These are phyloP conservation scores for Palaemon carinicauda DNA, from an alignment of 1,140 invertebrate species.

Conservation along the genomic window DNA sequence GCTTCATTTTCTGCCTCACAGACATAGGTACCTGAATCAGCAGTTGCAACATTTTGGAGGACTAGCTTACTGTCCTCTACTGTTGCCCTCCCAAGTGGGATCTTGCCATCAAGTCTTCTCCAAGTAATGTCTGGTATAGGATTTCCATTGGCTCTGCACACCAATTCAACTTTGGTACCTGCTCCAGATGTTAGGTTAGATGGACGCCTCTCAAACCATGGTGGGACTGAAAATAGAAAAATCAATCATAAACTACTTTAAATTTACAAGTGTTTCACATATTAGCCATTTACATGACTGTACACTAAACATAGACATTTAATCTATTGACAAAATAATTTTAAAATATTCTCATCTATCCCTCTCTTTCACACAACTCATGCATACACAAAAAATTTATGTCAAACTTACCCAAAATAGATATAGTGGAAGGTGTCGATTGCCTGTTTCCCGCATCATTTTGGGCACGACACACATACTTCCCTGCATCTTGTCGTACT, in stretches of 20 bases:
- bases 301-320: too few species aligned
- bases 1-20: slow-evolving; percentile 40
- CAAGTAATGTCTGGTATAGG: slow-evolving; percentile 24
- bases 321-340: too few species aligned
- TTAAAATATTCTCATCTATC: too few species aligned
- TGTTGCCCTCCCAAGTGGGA: slow-evolving; percentile 5
- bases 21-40: slow-evolving; percentile 24
- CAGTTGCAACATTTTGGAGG: not conserved
- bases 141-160: not conserved
- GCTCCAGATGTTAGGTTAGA: slow-evolving; percentile 18
- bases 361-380: too few species aligned
- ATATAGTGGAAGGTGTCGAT: too few species aligned
- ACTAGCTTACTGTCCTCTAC: slow-evolving; percentile 4
- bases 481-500: not conserved
- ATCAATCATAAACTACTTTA: too few species aligned
- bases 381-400: too few species aligned
- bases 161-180: slow-evolving; percentile 10
- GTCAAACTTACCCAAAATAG: too few species aligned
- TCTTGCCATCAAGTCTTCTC: slow-evolving; percentile 24
- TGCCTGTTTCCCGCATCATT: slow-evolving; percentile 64
- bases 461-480: slow-evolving; percentile 65
- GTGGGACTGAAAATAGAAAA: slow-evolving; percentile 11
- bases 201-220: slow-evolving; percentile 20
- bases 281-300: too few species aligned
- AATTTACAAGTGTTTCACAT: too few species aligned